Evolutionary conservation across 2,797 vertebrate species (phyloP), one percentile per base, ranked within the genome.

Genomic region (Pelodytes ibericus): DNA sequence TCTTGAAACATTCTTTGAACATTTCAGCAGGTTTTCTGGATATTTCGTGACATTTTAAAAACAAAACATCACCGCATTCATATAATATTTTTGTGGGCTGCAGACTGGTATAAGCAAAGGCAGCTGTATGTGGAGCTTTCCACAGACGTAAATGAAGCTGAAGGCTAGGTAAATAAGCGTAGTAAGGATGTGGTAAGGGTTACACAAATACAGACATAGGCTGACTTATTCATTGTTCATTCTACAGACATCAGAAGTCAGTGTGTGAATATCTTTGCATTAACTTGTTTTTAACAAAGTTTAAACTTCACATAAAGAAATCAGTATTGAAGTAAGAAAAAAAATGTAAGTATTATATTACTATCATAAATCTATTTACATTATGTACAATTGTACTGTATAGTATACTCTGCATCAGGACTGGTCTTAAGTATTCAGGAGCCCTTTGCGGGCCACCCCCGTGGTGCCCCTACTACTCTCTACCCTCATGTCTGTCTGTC

Each of bases 191-290:
- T 61, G 67, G 30, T 58, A 57, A 64, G 26, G 74, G 74, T 76
- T 76, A 76, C 26, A 27, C 57, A 76, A 76, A 76, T 64, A 76
- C 9, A 47, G 47, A 64, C 30, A 26, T 44, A 30, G 41, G 66
- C 31, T 63, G 7, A 22, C 20, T 16, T 30, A 62, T 64, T 57
- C 33, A 57, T 7, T 56, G 44, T 47, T 47, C 27, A 1, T 2
- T 18, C 44, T 15, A 24, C 15, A 7, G 47, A 64, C 11, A 63
- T 64, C 24, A 63, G 56, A 39, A 61, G 33, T 27, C 4, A 62
- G 13, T 75, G 44, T 25, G 33, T 53, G n/a, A n/a, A n/a, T n/a
- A n/a, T 59, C 9, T 16, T 26, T 41, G 24, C 16, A 13, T 27
- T 66, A 33, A 31, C 24, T 4, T 36, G 29, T 44, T 39, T 39